Evolutionary conservation across 2,797 vertebrate genomes (phyloP), one percentile per base, ranked within the genome.

Genomic region (Enteromius paludinosus): DNA sequence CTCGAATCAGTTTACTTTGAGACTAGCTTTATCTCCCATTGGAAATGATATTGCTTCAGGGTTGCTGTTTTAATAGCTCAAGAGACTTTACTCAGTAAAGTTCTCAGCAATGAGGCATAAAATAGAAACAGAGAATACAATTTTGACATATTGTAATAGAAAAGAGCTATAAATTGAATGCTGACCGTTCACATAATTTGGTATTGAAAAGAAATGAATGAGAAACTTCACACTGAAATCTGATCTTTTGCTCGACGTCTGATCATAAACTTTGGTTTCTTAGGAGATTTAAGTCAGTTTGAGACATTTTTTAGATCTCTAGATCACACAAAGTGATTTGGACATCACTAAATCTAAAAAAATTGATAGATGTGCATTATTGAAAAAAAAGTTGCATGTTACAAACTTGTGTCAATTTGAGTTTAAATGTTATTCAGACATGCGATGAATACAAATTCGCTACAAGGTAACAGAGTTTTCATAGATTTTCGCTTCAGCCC

Each of bases 401-500:
- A 17, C 35, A 33, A 20, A 20, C 4, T 1, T 30, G 23, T n/a
- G 25, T 61, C 56, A 64, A 28, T 70, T 70, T 59, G 49, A 30
- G 66, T 66, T 65, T 30, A 41, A 65, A 65, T 7, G 35, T 15
- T 15, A 54, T 18, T 54, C 8, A 71, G 12, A 64, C 54, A 41
- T 6, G 17, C 54, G 62, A 23, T 54, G 3, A 23, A 3, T 4
- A 23, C 41, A 69, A 15, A 71, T 41, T 47, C 1, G 1, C 33
- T 52, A 45, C 23, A 20, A 62, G 66, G 49, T 28, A 76, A 33
- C 45, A 45, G 25, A 73, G 47, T 30, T 69, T 47, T 52, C 41
- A 25, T 56, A 76, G 38, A 56, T 84, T 86, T 84, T 43, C 11
- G 10, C 33, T 43, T 23, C 33, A 56, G 59, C 5, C 25, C 62